Evolutionary conservation across 1,140 invertebrate species (phyloP), one percentile per base, ranked within the genome.

Genomic region (Drosophila repleta): DNA sequence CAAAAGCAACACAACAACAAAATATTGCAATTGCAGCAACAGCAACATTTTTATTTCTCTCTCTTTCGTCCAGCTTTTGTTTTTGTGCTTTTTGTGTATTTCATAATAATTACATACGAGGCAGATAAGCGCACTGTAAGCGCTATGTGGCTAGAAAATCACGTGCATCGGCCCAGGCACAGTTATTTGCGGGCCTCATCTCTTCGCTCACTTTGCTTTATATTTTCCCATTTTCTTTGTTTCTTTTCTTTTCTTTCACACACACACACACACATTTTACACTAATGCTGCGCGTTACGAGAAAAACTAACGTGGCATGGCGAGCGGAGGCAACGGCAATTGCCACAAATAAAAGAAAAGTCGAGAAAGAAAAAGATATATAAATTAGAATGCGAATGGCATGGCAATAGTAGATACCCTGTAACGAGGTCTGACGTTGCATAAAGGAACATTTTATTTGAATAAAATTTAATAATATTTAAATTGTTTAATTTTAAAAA

Each of bases 21-120:
- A 35, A 35, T 35, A 35, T 35, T 35, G 32, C 32, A 35, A 35
- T 35, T 67, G 48, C 79, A 85, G 70, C 77, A 66, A 60, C 51
- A 57, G 57, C 73, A 83, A 74, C 57, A 41, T 13, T 46, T 66
- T 83, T 83, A 29, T 66, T 49, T 55, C 17, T 26, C 41, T 58
- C 4, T 26, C 4, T 39, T 15, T 17, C 39, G 39, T 15, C 49
- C 41, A 65, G 17, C 43, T 24, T 20, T 39, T 49, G 37, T 21
- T 45, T 55, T 58, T 29, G 26, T 29, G 24, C 6, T 51, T 46
- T n/a, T 61, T 68, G 11, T 61, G 39, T 62, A 87, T 85, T 84
- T 85, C 82, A 85, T 85, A 85, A 85, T 85, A 76, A 85, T 87
- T 82, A 74, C 82, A 81, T 76, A 81, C 67, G 56, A 64, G 56